A percentile compares a stretch with the other conserved stretches of the same genome.
These are phyloP conservation scores for Actinopyga echinites DNA, from an alignment of 53 echinoderm and acorn worm species.

Conservation along the genomic window DNA sequence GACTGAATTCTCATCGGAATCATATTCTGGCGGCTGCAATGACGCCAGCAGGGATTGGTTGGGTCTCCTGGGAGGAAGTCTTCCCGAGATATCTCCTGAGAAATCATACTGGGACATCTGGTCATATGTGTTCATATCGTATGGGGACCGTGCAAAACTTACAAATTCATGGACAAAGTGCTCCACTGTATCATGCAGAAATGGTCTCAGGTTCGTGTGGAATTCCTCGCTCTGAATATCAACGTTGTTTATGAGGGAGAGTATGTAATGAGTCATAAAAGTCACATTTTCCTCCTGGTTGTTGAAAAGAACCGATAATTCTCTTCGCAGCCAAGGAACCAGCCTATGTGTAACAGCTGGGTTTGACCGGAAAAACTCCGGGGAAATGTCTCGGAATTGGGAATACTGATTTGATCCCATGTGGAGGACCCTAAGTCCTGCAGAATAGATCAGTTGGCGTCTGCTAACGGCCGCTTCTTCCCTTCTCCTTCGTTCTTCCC, in stretches of 20 bases:
- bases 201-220: conserved; percentile 77
- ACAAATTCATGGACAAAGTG: conserved; percentile 96
- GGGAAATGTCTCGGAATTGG: conserved; percentile 81
- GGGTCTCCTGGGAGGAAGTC: conserved; percentile 26
- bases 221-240: conserved; percentile 92
- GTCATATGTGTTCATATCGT: conserved; percentile 88
- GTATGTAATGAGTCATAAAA: conserved; percentile 87
- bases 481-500: conserved; percentile 56
- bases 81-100: conserved; percentile 43
- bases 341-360: conserved; percentile 87
- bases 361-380: conserved; percentile 77
- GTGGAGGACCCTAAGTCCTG: conserved; percentile 70
- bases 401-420: conserved; percentile 69
- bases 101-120: conserved; percentile 87
- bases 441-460: conserved; percentile 78
- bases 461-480: conserved; percentile 68
- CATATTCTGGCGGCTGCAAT: conserved; percentile 31
- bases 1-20: conserved; percentile 61
- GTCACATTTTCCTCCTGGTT: conserved; percentile 77
- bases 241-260: conserved; percentile 81
- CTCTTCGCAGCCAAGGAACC: conserved; percentile 88
- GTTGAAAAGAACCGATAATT: conserved; percentile 79
- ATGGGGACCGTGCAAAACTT: conserved; percentile 87
- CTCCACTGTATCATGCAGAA: conserved; percentile 84
- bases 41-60: conserved; percentile 27